These are phyloP conservation scores for Zhengitettix transpicula DNA, from an alignment of 2,888 invertebrate genomes.

Conservation along the genomic window DNA sequence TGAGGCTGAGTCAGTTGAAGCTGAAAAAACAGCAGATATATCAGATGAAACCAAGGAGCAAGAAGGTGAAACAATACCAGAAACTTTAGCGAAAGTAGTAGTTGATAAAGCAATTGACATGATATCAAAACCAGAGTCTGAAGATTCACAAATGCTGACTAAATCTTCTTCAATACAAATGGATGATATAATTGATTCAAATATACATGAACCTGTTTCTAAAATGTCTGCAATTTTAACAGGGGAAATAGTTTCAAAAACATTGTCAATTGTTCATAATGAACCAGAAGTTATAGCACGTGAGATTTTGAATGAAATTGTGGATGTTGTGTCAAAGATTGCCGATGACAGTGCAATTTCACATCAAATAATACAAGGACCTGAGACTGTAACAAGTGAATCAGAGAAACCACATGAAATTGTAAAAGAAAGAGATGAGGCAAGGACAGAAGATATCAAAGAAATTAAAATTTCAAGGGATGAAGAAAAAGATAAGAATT, in stretches of 20 bases:
- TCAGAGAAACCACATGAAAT: conserved; percentile 6
- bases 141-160: background rate
- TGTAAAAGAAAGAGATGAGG: conserved; percentile 3
- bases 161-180: background rate
- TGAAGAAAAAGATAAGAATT: background rate
- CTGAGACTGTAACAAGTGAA: too few species aligned
- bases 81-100: background rate
- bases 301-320: too few species aligned
- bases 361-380: too few species aligned
- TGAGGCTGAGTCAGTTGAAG: background rate
- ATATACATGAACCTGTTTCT: background rate
- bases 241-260: background rate
- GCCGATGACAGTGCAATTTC: too few species aligned
- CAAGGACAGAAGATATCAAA: conserved; percentile 1
- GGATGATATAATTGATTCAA: background rate
- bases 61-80: background rate
- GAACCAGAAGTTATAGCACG: too few species aligned
- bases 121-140: background rate
- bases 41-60: conserved; percentile 11
- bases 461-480: background rate
- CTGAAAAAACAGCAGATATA: conserved; percentile 5
- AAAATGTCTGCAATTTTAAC: background rate
- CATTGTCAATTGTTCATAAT: background rate
- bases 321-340: too few species aligned
- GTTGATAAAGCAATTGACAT: background rate